Conservation (phyloP, 2,888 invertebrate species). For the Tinea pellionella region DNA sequence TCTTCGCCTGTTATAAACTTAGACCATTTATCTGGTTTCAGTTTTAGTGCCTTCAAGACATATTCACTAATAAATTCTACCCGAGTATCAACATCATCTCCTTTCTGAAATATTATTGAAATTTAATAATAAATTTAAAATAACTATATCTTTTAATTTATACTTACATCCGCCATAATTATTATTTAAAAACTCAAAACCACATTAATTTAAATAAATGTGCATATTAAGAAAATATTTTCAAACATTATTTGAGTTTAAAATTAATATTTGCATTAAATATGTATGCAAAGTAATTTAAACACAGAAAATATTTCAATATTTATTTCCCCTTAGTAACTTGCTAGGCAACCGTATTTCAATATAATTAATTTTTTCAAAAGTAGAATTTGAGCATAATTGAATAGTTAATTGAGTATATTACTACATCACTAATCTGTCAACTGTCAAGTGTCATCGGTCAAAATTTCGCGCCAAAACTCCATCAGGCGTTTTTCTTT, state of each 20-base stretch:
- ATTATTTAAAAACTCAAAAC: neutral
- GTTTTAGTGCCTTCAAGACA: constrained; percentile 76
- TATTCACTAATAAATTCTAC: constrained; percentile 84
- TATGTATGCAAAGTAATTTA: neutral
- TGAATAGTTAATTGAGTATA: neutral
- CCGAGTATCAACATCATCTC: constrained; percentile 72
- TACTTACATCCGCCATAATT: constrained; percentile 45
- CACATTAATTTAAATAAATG: neutral
- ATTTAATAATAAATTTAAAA: constrained; percentile 17
- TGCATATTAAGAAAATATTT: neutral
- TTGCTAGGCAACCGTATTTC: neutral
- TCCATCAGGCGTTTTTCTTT: neutral
- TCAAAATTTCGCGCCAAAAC: constrained; percentile 3
- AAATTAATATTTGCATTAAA: neutral
- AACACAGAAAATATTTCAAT: neutral
- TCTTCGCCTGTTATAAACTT: constrained; percentile 84
- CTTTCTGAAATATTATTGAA: constrained; percentile 29
- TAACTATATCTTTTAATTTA: neutral
- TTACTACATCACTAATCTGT: neutral
- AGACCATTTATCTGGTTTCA: constrained; percentile 89
- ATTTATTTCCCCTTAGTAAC: neutral
- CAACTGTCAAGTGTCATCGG: neutral
- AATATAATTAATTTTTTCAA: neutral
- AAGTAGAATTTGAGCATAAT: neutral
- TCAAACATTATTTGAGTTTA: neutral